Evolutionary conservation across 2,888 invertebrate genomes (phyloP), one percentile per base, ranked within the genome.

Genomic region (Griposia aprilina): DNA sequence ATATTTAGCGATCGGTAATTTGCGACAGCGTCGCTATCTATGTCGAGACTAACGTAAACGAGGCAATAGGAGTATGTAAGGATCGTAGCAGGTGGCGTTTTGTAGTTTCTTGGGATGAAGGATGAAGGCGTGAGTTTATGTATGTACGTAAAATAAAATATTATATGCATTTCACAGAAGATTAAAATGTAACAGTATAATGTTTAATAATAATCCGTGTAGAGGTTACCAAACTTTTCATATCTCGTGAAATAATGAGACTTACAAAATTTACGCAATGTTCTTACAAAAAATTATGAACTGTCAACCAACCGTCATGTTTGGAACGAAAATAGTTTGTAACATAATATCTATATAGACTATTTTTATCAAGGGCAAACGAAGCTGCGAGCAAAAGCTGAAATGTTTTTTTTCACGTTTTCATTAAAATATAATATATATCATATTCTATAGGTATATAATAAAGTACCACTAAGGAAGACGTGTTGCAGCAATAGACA

Each of bases 181-280:
- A 26, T 59, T 8, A 11, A 13, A 36, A 36, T 36, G 10, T 76
- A 45, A 57, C 45, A 75, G 75, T 45, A 36, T 11, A 13, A 48
- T 50, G 36, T 50, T 69, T 48, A 69, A 50, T 48, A 69, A 50
- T n/a, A 72, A 68, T 71, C 48, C 48, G 11, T 66, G 23, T 17
- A 71, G 30, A 48, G 48, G 74, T 74, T 20, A 45, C 17, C n/a
- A n/a, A 74, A 57, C 30, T 57, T 45, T 36, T 74, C 10, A 20
- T 36, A 30, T 75, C 30, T 41, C n/a, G 7, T 48, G 3, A 57
- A 57, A 57, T 20, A 2, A 57, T 55, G 41, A n/a, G 17, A 74
- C 1, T 30, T 30, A 45, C 1, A 72, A 55, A 5, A 48, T 17
- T 23, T 5, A 45, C n/a, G 23, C n/a, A 7, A 30, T 30, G 45